Percentiles rank a stretch among this genome's conserved stretches.
These are phyloP conservation scores for Naja naja DNA, from an alignment of 2,113 vertebrate species.

Conservation along the genomic window DNA sequence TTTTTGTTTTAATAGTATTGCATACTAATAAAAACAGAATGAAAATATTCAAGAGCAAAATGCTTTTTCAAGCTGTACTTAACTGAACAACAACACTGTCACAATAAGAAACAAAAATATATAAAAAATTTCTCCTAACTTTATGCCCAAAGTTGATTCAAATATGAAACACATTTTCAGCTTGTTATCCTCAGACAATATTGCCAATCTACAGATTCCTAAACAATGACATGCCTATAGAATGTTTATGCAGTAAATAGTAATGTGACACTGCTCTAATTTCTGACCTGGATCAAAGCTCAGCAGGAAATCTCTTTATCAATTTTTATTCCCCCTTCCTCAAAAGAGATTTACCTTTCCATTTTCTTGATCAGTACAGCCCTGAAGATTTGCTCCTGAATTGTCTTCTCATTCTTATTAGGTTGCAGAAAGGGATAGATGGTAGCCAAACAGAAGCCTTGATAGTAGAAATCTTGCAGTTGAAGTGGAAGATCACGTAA, in stretches of 20 bases:
- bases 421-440: constrained; percentile 92
- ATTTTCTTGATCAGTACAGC: constrained; percentile 89
- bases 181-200: constrained; percentile 36
- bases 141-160: constrained; percentile 32
- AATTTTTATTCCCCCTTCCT: constrained; percentile 56
- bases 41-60: constrained; percentile 31
- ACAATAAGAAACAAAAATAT: not conserved
- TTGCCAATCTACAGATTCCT: constrained; percentile 42
- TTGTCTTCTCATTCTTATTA: constrained; percentile 79
- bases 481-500: constrained; percentile 86
- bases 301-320: constrained; percentile 59
- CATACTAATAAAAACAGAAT: constrained; percentile 2
- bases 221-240: constrained; percentile 54
- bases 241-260: not conserved
- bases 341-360: constrained; percentile 80
- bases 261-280: constrained; percentile 40
- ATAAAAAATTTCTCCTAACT: constrained; percentile 12
- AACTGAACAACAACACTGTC: constrained; percentile 36
- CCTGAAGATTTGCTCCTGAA: constrained; percentile 88
- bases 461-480: constrained; percentile 92
- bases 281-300: constrained; percentile 59
- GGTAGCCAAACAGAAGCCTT: constrained; percentile 86
- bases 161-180: constrained; percentile 53
- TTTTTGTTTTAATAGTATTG: not conserved
- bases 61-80: constrained; percentile 37